These are phyloP conservation scores for Conomelus anceps DNA, from an alignment of 2,888 invertebrate species.

Conservation along the genomic window DNA sequence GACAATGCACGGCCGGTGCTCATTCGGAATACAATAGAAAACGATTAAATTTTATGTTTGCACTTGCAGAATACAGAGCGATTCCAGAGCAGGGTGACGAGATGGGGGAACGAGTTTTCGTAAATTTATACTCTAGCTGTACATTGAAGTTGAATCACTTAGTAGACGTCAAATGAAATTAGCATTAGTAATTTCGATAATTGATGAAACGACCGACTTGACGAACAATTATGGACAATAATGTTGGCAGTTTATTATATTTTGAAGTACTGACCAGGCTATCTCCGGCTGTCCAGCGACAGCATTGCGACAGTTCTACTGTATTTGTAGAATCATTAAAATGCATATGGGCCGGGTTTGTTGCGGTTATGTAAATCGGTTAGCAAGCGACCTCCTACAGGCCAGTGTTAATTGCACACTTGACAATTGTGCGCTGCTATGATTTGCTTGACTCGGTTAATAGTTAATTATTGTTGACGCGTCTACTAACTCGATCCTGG, in stretches of 20 bases:
- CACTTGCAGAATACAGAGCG: neutral
- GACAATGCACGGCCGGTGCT: neutral
- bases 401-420: neutral
- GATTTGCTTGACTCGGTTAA: neutral
- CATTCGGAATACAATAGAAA: neutral
- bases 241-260: neutral
- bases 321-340: neutral
- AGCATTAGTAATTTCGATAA: neutral
- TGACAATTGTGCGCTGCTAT: neutral
- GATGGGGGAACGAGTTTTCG: neutral
- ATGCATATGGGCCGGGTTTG: neutral
- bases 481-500: neutral
- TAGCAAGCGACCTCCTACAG: neutral
- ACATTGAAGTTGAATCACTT: neutral
- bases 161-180: neutral
- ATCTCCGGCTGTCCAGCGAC: neutral
- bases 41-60: neutral
- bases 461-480: neutral
- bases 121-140: neutral
- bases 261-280: neutral
- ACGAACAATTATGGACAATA: neutral
- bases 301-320: neutral
- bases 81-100: neutral
- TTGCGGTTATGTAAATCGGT: neutral
- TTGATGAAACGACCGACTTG: neutral